phyloP scores from a whole-genome alignment of 2,113 vertebrate species.

The Willisornis vidua region DNA sequence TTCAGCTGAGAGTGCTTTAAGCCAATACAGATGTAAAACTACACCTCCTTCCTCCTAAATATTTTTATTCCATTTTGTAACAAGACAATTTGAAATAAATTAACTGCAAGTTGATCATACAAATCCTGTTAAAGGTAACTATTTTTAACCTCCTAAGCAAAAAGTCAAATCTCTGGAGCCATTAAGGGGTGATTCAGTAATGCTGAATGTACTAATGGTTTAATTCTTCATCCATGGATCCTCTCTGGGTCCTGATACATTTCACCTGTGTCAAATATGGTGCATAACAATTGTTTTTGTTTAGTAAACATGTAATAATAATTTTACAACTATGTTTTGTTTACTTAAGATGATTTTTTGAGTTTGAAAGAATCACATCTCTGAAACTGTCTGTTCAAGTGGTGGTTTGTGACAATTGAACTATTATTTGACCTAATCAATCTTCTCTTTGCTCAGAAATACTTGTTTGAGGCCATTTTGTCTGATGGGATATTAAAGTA shows the following conservation, averaged over 20 bases:
- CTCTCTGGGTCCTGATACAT: background rate
- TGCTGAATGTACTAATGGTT: background rate
- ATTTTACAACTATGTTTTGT: background rate
- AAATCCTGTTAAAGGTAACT: background rate
- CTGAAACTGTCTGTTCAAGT: background rate
- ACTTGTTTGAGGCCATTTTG: background rate
- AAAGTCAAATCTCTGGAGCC: background rate
- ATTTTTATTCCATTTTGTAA: background rate
- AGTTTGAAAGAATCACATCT: background rate
- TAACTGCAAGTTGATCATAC: background rate
- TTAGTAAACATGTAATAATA: background rate
- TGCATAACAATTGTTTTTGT: background rate
- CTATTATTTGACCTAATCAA: background rate
- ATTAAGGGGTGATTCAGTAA: background rate
- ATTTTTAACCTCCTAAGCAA: background rate
- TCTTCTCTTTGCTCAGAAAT: background rate
- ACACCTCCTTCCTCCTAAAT: background rate
- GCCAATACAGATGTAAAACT: background rate
- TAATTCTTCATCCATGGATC: accelerated
- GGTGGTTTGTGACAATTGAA: background rate
- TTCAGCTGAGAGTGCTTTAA: background rate
- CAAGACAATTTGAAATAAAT: background rate
- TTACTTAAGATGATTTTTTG: background rate
- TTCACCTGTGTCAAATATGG: background rate
- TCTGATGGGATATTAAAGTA: background rate